phyloP scores from a whole-genome alignment of 1,140 invertebrate species.

The Procambarus virginalis region DNA sequence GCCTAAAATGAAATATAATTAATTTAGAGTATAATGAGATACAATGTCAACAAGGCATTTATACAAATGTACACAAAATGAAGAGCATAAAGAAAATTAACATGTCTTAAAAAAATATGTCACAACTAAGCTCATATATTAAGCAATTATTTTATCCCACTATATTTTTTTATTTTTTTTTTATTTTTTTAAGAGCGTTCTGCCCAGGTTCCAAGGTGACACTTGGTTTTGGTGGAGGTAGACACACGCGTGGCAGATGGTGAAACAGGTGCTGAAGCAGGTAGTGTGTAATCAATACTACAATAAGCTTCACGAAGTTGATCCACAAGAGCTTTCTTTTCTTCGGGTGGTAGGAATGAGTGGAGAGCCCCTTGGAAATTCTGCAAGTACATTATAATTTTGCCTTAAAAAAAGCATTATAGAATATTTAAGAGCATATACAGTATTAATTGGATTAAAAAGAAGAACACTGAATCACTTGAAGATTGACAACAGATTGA shows the following conservation, averaged over 20 bases:
- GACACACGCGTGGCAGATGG: conserved; percentile 34
- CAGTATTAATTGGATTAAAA: too few relatives aligned
- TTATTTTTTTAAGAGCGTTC: conserved; percentile 27
- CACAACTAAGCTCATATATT: not conserved
- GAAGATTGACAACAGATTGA: too few relatives aligned
- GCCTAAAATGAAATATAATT: too few relatives aligned
- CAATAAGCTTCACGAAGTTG: conserved; percentile 45
- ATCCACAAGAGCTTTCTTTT: conserved; percentile 76
- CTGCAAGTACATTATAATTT: not conserved
- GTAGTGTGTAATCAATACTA: conserved; percentile 23
- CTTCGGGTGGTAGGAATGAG: conserved; percentile 67
- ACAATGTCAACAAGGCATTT: too few relatives aligned
- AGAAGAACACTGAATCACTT: too few relatives aligned
- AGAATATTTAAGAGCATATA: too few relatives aligned
- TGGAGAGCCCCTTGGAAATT: conserved; percentile 57
- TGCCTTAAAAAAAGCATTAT: not conserved
- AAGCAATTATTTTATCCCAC: not conserved
- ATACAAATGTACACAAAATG: too few relatives aligned
- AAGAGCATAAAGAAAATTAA: too few relatives aligned
- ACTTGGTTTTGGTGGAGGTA: conserved; percentile 52
- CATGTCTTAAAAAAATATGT: too few relatives aligned
- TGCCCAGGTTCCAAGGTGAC: conserved; percentile 58
- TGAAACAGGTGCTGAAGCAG: conserved; percentile 15
- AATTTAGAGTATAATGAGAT: too few relatives aligned
- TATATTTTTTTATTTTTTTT: not conserved